A percentile compares a stretch with the other conserved stretches of the same genome.
These are phyloP conservation scores for Phocoena sinus DNA, from an alignment of 2,113 vertebrate genomes.

Conservation along the genomic window DNA sequence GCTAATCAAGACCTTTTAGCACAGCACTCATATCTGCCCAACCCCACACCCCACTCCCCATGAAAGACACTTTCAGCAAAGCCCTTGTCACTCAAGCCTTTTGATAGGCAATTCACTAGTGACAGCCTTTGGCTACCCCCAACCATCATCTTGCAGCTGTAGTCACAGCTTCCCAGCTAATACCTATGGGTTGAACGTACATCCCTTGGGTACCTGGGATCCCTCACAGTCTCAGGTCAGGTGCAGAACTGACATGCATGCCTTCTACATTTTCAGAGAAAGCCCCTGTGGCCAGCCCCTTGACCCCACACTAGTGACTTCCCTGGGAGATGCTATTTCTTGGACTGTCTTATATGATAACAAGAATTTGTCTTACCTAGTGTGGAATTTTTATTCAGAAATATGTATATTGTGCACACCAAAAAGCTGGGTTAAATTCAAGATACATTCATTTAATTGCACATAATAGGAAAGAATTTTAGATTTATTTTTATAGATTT, in stretches of 20 bases:
- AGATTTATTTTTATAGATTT: not conserved
- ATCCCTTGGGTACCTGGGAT: not conserved
- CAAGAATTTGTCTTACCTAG: not conserved
- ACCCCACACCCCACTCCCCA: too few relatives aligned
- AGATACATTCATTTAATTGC: not conserved
- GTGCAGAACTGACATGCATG: not conserved
- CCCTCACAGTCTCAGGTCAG: not conserved
- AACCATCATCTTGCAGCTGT: not conserved
- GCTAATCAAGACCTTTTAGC: not conserved
- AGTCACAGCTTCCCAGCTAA: not conserved
- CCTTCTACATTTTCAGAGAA: not conserved
- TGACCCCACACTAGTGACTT: not conserved
- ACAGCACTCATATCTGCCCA: not conserved
- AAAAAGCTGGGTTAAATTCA: not conserved
- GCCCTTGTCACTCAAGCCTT: not conserved
- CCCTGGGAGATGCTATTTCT: not conserved
- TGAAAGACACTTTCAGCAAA: slow-evolving; percentile 20
- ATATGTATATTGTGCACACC: slow-evolving; percentile 11
- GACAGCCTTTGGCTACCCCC: not conserved
- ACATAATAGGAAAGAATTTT: slow-evolving; percentile 12
- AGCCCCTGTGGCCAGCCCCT: not conserved
- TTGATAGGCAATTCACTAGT: not conserved
- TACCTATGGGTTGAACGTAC: not conserved
- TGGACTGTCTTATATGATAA: not conserved
- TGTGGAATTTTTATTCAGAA: slow-evolving; percentile 19